Base-by-base conservation (phyloP, 2,888 invertebrate genomes). In the Diaprepes abbreviatus region DNA sequence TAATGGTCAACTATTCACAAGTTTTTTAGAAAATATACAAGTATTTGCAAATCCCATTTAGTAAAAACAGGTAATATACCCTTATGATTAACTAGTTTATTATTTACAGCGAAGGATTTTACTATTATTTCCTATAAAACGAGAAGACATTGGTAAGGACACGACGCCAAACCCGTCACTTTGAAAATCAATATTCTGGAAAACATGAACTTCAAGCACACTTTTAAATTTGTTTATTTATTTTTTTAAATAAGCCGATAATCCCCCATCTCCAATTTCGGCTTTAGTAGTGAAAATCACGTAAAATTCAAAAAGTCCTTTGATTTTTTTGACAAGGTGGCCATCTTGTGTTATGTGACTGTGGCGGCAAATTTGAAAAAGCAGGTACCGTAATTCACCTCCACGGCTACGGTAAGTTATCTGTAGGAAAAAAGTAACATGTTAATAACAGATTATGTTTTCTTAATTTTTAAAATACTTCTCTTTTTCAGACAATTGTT, bases 361-460 rank as follows among this genome's bases (percentile, higher is more conserved):
- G 77, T 77, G 77, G 76, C 75, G 75, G 76, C 54, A 75, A 72
- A 74, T 74, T 77, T 72, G 69, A 71, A 59, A 40, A 43, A 33
- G 35, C 59, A 64, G 45, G 38, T 60, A 68, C 59, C 36, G 35
- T 65, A 59, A 57, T 43, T 40, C 58, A 38, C 43, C 35, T 57
- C 38, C 60, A 33, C 9, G 64, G 64, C 21, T 35, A 79, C 79
- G 80, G 80, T 80, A 80, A 80, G 80, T 80, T 75, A 70, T 35
- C 24, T 48, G 33, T 19, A 55, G 28, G 24, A 55, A 43, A 14
- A 45, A 43, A 55, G 14, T n/a, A 19, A 10, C 7, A 43, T 36
- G 12, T 35, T n/a, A 57, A 9, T 21, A 52, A 9, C 2, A 38
- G 21, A 3, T 12, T 12, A n/a, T 14, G 0, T 24, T 1, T 16